Conservation (phyloP, 2,797 vertebrate genomes). For the Scolopax bukidnonensis region DNA sequence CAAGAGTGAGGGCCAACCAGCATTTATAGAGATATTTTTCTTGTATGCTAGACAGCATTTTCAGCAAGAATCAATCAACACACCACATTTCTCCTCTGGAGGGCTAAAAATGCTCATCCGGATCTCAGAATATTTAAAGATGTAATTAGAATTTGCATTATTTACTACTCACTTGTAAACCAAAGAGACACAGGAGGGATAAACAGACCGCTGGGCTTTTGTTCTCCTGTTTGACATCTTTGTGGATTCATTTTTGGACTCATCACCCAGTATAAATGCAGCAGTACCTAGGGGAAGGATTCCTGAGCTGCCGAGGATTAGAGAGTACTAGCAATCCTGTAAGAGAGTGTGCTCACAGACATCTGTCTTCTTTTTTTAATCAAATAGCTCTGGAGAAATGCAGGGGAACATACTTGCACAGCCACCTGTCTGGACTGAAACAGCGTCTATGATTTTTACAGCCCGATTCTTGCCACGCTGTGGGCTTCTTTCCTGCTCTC, state of each 20-base stretch:
- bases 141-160: not conserved
- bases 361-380: not conserved
- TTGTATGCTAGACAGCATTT: not conserved
- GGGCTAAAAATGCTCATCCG: not conserved
- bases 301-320: not conserved
- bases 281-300: not conserved
- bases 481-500: not conserved
- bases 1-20: not conserved
- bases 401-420: not conserved
- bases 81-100: not conserved
- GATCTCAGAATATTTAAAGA: not conserved
- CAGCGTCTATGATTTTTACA: not conserved
- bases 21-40: not conserved
- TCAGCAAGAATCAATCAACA: not conserved
- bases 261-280: not conserved
- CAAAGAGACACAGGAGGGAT: not conserved
- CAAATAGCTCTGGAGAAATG: not conserved
- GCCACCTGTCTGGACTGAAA: not conserved
- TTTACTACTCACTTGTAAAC: not conserved
- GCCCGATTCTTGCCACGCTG: not conserved
- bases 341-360: not conserved
- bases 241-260: not conserved
- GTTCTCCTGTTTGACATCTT: not conserved
- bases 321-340: not conserved
- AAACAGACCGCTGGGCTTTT: not conserved